Conservation (phyloP, 1,140 invertebrate genomes). For the Drosophila miranda region DNA sequence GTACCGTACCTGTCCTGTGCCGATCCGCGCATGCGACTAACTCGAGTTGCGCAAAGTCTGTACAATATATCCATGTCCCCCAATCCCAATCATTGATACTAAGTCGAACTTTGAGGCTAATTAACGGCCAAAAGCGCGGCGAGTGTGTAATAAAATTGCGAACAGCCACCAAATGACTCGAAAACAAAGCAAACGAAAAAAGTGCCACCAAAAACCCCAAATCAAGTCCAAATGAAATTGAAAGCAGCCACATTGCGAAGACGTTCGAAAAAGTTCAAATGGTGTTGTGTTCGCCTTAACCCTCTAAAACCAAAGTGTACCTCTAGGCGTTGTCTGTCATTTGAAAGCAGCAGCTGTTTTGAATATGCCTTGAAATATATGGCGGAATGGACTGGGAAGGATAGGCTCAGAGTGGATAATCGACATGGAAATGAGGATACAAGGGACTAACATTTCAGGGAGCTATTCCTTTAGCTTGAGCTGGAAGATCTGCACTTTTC, state of each 20-base stretch:
- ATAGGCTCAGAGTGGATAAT: too few relatives aligned
- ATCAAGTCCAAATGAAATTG: slow-evolving; percentile 46
- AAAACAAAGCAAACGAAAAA: slow-evolving; percentile 14
- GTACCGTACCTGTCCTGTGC: slow-evolving; percentile 44
- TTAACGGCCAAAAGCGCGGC: slow-evolving; percentile 24
- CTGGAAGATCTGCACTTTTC: too few relatives aligned
- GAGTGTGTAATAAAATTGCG: slow-evolving; percentile 54
- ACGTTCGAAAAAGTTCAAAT: slow-evolving; percentile 59
- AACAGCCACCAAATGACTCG: slow-evolving; percentile 31
- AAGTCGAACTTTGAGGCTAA: slow-evolving; percentile 25
- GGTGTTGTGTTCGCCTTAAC: slow-evolving; percentile 42
- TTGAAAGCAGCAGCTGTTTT: background rate
- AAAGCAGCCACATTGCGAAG: slow-evolving; percentile 37
- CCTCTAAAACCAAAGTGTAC: slow-evolving; percentile 13
- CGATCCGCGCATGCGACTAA: slow-evolving; percentile 41
- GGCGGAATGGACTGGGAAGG: too few relatives aligned
- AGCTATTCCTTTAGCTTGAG: too few relatives aligned
- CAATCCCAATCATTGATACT: slow-evolving; percentile 1
- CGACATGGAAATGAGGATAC: too few relatives aligned
- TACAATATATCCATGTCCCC: slow-evolving; percentile 37
- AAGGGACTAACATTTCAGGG: background rate
- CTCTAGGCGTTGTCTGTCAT: background rate
- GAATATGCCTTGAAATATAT: too few relatives aligned
- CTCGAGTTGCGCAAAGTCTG: slow-evolving; percentile 30
- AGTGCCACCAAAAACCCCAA: slow-evolving; percentile 10